These are phyloP conservation scores for Anthophora plumipes DNA, from an alignment of 2,888 invertebrate species.

Conservation along the genomic window DNA sequence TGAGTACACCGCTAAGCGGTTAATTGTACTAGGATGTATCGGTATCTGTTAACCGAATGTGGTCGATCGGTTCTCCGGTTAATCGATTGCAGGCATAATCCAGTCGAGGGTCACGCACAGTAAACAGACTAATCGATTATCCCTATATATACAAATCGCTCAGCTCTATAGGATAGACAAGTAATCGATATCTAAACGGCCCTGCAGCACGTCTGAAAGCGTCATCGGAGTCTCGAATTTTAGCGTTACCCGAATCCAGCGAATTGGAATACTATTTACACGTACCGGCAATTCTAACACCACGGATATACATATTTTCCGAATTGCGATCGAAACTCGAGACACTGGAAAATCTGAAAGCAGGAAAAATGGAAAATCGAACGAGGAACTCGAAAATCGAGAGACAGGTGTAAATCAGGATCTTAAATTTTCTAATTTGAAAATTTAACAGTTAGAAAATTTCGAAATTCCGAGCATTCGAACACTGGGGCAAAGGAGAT, in stretches of 20 bases:
- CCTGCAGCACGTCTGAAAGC: slow-evolving; percentile 18
- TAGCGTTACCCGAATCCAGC: background rate
- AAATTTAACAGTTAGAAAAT: no score
- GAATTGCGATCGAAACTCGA: no score
- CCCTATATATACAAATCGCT: slow-evolving; percentile 70
- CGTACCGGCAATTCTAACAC: no score
- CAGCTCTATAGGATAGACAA: slow-evolving; percentile 44
- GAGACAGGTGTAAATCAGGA: no score
- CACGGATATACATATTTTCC: no score
- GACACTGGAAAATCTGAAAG: no score
- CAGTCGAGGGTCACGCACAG: slow-evolving; percentile 68
- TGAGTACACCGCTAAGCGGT: slow-evolving; percentile 71
- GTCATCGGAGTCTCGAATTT: slow-evolving; percentile 14
- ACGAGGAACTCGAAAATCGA: background rate
- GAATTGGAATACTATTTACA: background rate
- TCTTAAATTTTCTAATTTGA: no score
- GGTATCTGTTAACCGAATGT: slow-evolving; percentile 72
- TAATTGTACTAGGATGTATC: slow-evolving; percentile 71
- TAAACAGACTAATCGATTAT: slow-evolving; percentile 73
- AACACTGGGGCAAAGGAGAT: no score
- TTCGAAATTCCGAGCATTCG: no score
- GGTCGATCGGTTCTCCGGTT: slow-evolving; percentile 70
- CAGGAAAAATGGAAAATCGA: no score
- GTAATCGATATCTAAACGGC: slow-evolving; percentile 67
- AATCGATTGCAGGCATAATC: slow-evolving; percentile 74